phyloP scores from a whole-genome alignment of 2,113 vertebrate genomes.

The Siniperca chuatsi region DNA sequence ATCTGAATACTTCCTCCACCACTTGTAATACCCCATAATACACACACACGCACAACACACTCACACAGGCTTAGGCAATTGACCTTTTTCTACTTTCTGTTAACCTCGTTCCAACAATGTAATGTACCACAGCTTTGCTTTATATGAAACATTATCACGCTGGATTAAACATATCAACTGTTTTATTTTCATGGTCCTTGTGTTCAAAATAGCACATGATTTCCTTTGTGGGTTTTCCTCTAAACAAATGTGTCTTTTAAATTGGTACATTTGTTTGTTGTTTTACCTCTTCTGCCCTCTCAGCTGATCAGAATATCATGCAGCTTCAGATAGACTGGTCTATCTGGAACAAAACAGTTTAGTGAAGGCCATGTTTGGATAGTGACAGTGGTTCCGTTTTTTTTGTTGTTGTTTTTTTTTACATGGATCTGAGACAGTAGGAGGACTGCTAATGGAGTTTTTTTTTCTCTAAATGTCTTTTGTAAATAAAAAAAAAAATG shows the following conservation, averaged over 20 bases:
- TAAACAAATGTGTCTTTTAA: slow-evolving; percentile 40
- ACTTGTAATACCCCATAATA: slow-evolving; percentile 1
- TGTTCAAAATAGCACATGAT: slow-evolving; percentile 16
- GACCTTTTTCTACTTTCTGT: slow-evolving; percentile 49
- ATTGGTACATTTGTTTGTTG: slow-evolving; percentile 35
- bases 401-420: slow-evolving; percentile 31
- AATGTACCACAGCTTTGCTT: slow-evolving; percentile 47
- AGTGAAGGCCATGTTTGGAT: slow-evolving; percentile 42
- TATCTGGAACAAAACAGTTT: slow-evolving; percentile 34
- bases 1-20: too few relatives aligned
- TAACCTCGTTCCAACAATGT: slow-evolving; percentile 44
- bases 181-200: slow-evolving; percentile 31
- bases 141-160: slow-evolving; percentile 29
- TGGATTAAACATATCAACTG: slow-evolving; percentile 50
- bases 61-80: slow-evolving; percentile 46
- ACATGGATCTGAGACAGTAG: slow-evolving; percentile 31
- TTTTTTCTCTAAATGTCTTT: slow-evolving; percentile 38
- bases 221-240: slow-evolving; percentile 27
- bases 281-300: slow-evolving; percentile 10
- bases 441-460: slow-evolving; percentile 9
- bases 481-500: slow-evolving; percentile 64
- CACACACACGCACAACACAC: slow-evolving; percentile 32
- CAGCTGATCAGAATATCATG: slow-evolving; percentile 29
- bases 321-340: slow-evolving; percentile 23
- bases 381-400: slow-evolving; percentile 36